Evolutionary conservation across 2,888 invertebrate species (phyloP), one percentile per base, ranked within the genome.

Genomic region (Thumatha senex): DNA sequence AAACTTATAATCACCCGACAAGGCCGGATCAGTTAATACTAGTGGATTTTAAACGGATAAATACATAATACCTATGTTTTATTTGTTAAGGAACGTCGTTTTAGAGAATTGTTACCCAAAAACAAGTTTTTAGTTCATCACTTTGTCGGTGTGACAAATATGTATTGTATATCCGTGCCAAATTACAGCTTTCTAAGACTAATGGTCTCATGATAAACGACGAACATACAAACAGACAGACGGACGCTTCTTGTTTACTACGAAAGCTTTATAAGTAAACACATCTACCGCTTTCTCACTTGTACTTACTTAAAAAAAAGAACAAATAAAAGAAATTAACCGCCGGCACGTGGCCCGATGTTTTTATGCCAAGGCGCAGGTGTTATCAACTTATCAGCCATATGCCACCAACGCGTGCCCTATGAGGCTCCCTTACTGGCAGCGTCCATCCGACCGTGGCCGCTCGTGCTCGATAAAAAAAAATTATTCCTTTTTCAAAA

Each of bases 331-430:
- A 68, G 61, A 14, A 54, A 50, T 52, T 81, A 85, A 86, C 70
- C 48, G 61, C 48, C 40, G 84, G 67, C 89, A 82, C 88, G 89
- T 84, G 88, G 61, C 77, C 41, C 44, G 63, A 48, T 64, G 58
- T 59, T 61, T 70, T 80, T 43, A 81, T 74, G 60, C 56, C 58
- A 63, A 70, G 48, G 66, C 65, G 65, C 70, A 56, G 54, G 60
- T 64, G 65, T 76, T 82, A 80, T 81, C 80, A 54, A 70, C 84
- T 76, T 82, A 80, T 81, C 80, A 54, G 71, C 84, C 89, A 89
- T 86, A 90, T 90, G 89, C 77, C 82, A 84, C 85, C 68, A 68
- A 75, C 88, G 85, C 89, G 89, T 86, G 89, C 78, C 78, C 67
- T 77, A 74, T 63, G 54, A 48, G 55, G 51, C 31, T 31, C 44